Evolutionary conservation across 2,113 vertebrate species (phyloP).

Genomic region (Taurulus bubalis): DNA sequence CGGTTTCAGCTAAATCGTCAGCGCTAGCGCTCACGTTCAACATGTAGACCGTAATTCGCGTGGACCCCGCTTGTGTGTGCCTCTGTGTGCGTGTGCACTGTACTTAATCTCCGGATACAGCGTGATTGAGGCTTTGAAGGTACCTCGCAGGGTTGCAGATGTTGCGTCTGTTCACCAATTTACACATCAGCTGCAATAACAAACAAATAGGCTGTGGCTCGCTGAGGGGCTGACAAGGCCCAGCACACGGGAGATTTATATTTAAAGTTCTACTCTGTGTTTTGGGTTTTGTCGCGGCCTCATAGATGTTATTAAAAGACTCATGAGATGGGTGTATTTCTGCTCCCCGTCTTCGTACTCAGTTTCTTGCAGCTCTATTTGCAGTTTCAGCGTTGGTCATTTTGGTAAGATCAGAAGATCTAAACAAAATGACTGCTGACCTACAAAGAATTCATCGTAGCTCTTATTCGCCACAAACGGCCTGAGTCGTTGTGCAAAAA

Average conservation of each 20-base stretch:
- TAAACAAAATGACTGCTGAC: constrained; percentile 28
- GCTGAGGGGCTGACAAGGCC: constrained; percentile 43
- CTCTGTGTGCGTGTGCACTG: constrained; percentile 23
- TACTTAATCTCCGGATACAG: constrained; percentile 15
- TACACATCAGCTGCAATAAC: constrained; percentile 56
- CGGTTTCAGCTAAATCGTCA: constrained; percentile 59
- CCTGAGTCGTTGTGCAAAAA: constrained; percentile 21
- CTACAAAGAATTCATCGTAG: constrained; percentile 21
- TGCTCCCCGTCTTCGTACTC: background rate
- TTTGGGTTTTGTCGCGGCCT: background rate
- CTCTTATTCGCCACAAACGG: constrained; percentile 33
- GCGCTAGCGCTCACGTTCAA: constrained; percentile 47
- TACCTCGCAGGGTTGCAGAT: constrained; percentile 37
- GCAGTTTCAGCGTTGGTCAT: constrained; percentile 7
- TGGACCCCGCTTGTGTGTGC: background rate
- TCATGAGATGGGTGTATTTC: background rate
- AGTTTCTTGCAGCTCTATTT: background rate
- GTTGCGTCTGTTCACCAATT: constrained; percentile 50
- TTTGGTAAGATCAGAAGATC: constrained; percentile 1
- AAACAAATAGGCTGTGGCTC: constrained; percentile 54
- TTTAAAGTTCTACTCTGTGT: constrained; percentile 17
- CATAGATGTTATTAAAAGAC: constrained; percentile 1
- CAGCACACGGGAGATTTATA: background rate
- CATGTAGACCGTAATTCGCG: constrained; percentile 12
- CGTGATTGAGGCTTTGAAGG: constrained; percentile 50